Percentiles rank a stretch among this genome's conserved stretches.
phyloP scores from a whole-genome alignment of 2,113 vertebrate species.

The Thymallus thymallus region DNA sequence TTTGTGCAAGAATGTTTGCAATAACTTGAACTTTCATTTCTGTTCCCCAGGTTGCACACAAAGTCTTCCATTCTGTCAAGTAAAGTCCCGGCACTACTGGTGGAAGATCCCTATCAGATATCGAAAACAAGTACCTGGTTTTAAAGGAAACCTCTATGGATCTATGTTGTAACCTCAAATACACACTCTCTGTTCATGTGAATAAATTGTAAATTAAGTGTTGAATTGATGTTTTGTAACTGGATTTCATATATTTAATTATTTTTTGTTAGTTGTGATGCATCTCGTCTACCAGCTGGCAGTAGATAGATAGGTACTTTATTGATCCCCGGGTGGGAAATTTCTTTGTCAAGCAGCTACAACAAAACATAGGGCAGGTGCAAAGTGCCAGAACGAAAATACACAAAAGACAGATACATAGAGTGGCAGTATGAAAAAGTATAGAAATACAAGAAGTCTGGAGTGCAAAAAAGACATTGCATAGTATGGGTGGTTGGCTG shows the following conservation, averaged over 20 bases:
- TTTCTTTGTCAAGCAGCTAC: too few relatives aligned
- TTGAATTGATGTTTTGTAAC: slow-evolving; percentile 26
- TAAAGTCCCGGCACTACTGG: slow-evolving; percentile 47
- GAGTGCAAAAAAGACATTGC: too few relatives aligned
- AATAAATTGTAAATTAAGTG: slow-evolving; percentile 48
- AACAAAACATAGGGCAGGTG: too few relatives aligned
- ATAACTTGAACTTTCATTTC: slow-evolving; percentile 10
- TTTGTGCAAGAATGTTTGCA: not conserved
- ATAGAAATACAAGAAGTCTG: too few relatives aligned
- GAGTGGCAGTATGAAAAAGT: too few relatives aligned
- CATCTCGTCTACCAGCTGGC: not conserved
- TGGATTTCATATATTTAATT: not conserved
- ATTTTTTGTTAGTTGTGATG: not conserved
- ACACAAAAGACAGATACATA: too few relatives aligned
- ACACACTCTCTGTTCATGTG: slow-evolving; percentile 40
- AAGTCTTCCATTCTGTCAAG: slow-evolving; percentile 76
- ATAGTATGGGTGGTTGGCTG: too few relatives aligned
- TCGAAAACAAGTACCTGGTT: slow-evolving; percentile 26
- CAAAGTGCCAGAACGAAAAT: too few relatives aligned
- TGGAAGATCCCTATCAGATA: slow-evolving; percentile 37
- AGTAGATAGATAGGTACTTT: too few relatives aligned
- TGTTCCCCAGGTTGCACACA: slow-evolving; percentile 71
- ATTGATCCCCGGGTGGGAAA: too few relatives aligned
- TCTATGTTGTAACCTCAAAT: slow-evolving; percentile 48
- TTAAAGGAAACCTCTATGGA: slow-evolving; percentile 41